Conservation (phyloP, 2,797 vertebrate genomes). For the Pangasius djambal region DNA sequence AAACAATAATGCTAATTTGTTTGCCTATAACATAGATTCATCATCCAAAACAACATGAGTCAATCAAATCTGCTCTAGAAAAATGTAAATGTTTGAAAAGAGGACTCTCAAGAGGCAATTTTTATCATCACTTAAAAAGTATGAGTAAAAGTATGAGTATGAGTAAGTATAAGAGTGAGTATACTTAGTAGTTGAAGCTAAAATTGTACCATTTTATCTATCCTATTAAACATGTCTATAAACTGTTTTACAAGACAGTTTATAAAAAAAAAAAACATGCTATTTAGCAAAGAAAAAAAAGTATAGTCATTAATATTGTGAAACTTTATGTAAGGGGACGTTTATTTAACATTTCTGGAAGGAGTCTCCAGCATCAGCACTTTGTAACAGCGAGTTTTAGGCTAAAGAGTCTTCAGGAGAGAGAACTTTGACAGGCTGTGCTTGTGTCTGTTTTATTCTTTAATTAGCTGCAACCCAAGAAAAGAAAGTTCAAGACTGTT, state of each 20-base stretch:
- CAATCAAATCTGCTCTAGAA: no score
- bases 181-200: neutral
- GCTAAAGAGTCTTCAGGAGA: neutral
- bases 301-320: neutral
- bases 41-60: neutral
- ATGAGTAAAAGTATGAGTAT: neutral
- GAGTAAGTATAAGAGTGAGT: neutral
- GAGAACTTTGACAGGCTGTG: neutral
- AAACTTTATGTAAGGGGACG: neutral
- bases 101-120: neutral
- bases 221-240: neutral
- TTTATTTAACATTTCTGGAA: neutral
- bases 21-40: neutral
- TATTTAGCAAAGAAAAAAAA: neutral
- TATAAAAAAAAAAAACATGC: neutral
- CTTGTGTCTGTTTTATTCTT: neutral
- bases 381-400: neutral
- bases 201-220: neutral
- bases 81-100: neutral
- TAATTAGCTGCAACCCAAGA: neutral
- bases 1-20: neutral
- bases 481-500: neutral
- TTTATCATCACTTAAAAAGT: neutral
- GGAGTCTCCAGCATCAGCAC: neutral
- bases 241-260: neutral